These are phyloP conservation scores for Patagioenas fasciata DNA, from an alignment of 2,113 vertebrate species.

Conservation along the genomic window DNA sequence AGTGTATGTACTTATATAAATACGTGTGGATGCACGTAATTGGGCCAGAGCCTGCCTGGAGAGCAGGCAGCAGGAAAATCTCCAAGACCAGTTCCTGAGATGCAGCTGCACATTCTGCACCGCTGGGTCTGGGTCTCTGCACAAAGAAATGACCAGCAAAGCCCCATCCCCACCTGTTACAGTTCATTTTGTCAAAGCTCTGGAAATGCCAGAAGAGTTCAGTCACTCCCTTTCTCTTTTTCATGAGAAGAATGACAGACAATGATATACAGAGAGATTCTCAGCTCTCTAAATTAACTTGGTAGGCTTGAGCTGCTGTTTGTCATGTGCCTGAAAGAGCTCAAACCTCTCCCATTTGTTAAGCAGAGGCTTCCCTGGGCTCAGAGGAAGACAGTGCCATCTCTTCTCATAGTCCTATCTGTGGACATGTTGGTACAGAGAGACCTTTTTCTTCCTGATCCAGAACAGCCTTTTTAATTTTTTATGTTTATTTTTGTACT, in stretches of 20 bases:
- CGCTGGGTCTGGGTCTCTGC: not conserved
- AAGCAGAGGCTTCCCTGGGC: not conserved
- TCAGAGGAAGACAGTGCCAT: not conserved
- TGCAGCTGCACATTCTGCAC: not conserved
- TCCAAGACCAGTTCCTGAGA: not conserved
- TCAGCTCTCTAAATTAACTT: not conserved
- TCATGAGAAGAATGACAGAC: not conserved
- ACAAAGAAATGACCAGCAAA: not conserved
- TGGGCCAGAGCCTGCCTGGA: conserved; percentile 5
- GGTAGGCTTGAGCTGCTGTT: not conserved
- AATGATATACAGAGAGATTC: not conserved
- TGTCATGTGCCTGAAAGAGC: not conserved
- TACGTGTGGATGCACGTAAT: conserved; percentile 35
- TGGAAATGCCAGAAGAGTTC: not conserved
- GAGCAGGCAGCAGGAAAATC: not conserved
- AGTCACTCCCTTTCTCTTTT: not conserved
- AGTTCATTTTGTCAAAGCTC: not conserved
- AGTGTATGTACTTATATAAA: conserved; percentile 10
- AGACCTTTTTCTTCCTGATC: conserved; percentile 18
- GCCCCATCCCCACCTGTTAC: not conserved
- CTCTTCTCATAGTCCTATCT: not conserved
- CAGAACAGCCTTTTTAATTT: conserved; percentile 20
- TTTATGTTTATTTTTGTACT: conserved; percentile 41
- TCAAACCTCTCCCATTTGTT: not conserved
- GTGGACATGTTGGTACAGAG: not conserved